phyloP scores from a whole-genome alignment of 2,113 vertebrate species.

The Salvelinus alpinus region DNA sequence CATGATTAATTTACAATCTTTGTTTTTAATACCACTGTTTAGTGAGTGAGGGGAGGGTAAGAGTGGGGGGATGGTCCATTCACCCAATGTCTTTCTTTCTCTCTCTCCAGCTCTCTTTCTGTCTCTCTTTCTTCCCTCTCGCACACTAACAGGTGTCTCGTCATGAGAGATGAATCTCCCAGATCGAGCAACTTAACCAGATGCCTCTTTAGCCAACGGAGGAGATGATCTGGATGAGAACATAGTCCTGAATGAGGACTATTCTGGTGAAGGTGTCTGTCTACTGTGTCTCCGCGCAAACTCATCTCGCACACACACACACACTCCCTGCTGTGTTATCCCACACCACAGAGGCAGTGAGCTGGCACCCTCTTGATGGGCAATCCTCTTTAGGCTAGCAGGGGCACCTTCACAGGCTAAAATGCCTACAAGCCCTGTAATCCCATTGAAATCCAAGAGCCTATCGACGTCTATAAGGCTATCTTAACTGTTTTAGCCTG shows the following conservation, averaged over 20 bases:
- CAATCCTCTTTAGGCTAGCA: conserved; percentile 43
- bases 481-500: not conserved
- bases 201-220: conserved; percentile 99
- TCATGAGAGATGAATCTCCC: conserved; percentile 95
- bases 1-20: not conserved
- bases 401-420: conserved; percentile 24
- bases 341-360: conserved; percentile 13
- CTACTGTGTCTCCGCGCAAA: too few relatives aligned
- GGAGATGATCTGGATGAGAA: conserved; percentile 99
- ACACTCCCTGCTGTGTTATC: not conserved
- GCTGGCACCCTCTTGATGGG: conserved; percentile 5
- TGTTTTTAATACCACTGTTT: not conserved
- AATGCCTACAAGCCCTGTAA: conserved; percentile 12
- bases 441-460: conserved; percentile 3
- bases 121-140: not conserved
- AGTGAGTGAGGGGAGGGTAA: not conserved
- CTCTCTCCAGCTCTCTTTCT: not conserved
- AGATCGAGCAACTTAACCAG: conserved; percentile 98
- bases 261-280: conserved; percentile 92
- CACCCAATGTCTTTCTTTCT: conserved; percentile 37
- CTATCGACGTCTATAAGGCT: not conserved
- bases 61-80: conserved; percentile 31
- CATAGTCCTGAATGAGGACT: conserved; percentile 97
- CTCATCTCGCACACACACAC: too few relatives aligned
- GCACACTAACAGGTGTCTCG: conserved; percentile 84